These are phyloP conservation scores for Tapera naevia DNA, from an alignment of 2,797 vertebrate genomes.

Conservation along the genomic window DNA sequence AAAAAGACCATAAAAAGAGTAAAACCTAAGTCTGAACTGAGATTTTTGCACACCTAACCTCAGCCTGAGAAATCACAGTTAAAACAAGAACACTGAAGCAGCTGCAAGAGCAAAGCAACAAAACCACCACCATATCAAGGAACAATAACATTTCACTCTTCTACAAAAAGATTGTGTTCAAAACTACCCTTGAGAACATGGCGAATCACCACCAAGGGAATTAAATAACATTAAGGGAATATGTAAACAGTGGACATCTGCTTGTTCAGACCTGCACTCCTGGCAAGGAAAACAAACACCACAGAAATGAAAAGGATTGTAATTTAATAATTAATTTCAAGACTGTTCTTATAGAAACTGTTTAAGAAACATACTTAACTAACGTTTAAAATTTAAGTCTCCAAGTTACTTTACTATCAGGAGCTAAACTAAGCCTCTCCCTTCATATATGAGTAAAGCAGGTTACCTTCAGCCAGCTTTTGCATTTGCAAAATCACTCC, in stretches of 20 bases:
- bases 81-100: constrained; percentile 1
- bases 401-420: background rate
- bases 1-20: background rate
- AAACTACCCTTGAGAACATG: background rate
- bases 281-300: background rate
- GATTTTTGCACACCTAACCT: background rate
- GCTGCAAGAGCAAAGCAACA: background rate
- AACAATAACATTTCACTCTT: background rate
- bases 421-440: background rate
- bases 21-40: background rate
- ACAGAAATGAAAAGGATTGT: background rate
- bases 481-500: background rate
- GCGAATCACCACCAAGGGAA: background rate
- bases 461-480: background rate
- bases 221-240: background rate
- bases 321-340: background rate
- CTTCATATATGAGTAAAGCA: background rate
- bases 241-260: background rate
- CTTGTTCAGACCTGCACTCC: background rate
- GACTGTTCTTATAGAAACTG: background rate
- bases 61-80: background rate
- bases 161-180: background rate
- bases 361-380: background rate
- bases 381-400: background rate
- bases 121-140: background rate